A percentile compares a stretch with the other conserved stretches of the same genome.
Conservation (phyloP, 2,113 vertebrate genomes). For the Amia ocellicauda region DNA sequence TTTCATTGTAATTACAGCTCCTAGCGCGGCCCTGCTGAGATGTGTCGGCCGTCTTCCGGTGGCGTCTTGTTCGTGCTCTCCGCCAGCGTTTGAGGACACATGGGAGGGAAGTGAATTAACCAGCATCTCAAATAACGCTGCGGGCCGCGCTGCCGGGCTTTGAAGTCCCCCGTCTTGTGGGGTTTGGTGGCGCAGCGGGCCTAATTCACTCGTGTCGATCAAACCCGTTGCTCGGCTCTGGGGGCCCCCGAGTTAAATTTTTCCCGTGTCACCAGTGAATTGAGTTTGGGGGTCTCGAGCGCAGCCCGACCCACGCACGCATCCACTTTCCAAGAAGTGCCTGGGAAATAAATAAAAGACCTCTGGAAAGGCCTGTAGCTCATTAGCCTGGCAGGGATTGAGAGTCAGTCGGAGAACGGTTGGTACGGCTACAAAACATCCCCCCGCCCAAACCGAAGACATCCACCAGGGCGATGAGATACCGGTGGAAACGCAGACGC, state of each 20-base stretch:
- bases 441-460: too few relatives aligned
- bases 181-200: constrained; percentile 31
- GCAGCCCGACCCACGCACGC: too few relatives aligned
- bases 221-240: constrained; percentile 32
- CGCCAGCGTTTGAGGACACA: neutral
- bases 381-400: too few relatives aligned
- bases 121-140: constrained; percentile 51
- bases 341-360: too few relatives aligned
- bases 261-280: too few relatives aligned
- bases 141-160: constrained; percentile 49
- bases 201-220: constrained; percentile 45
- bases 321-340: too few relatives aligned
- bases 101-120: constrained; percentile 42
- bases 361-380: too few relatives aligned
- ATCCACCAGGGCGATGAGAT: too few relatives aligned
- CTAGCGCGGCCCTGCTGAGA: neutral
- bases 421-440: too few relatives aligned
- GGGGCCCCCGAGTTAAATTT: constrained; percentile 19
- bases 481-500: too few relatives aligned
- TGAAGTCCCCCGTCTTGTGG: constrained; percentile 53
- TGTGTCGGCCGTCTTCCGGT: neutral
- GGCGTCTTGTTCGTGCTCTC: neutral
- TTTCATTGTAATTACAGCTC: constrained; percentile 51
- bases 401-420: too few relatives aligned
- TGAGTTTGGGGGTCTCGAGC: too few relatives aligned